phyloP scores from a whole-genome alignment of 2,888 invertebrate genomes.

The Antheraea assamensis region DNA sequence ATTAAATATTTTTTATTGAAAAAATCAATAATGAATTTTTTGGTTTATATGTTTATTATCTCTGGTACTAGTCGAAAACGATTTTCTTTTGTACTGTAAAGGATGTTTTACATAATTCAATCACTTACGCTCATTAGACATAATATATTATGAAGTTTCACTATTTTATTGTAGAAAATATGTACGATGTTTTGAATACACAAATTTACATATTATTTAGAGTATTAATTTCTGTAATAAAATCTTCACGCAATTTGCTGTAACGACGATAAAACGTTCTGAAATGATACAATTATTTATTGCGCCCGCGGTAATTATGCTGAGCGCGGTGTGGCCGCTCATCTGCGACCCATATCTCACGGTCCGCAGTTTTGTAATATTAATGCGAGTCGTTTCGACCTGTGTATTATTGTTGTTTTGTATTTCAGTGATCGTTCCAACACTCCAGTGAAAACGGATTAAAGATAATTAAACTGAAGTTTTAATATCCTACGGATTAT shows the following conservation, averaged over 20 bases:
- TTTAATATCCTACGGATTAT: not conserved
- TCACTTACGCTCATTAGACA: no score
- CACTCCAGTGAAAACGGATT: constrained; percentile 21
- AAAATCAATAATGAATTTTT: no score
- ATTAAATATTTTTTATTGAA: no score
- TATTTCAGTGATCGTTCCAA: constrained; percentile 47
- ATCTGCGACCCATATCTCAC: constrained; percentile 80
- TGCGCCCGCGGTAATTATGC: constrained; percentile 69
- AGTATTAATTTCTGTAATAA: constrained; percentile 3
- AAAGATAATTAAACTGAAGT: not conserved
- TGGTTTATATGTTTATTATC: no score
- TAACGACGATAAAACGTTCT: constrained; percentile 25
- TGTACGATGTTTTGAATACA: not conserved
- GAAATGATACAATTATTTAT: constrained; percentile 74
- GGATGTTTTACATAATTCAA: no score
- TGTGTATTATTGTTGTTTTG: constrained; percentile 48
- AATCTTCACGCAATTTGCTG: constrained; percentile 16
- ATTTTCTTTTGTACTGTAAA: no score
- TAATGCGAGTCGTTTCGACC: constrained; percentile 52
- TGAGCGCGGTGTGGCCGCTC: constrained; percentile 52
- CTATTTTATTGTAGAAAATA: not conserved
- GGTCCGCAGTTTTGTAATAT: constrained; percentile 71
- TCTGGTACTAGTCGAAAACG: no score
- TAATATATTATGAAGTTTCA: not conserved
- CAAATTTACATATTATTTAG: not conserved